Base-by-base conservation (phyloP, 1,140 invertebrate genomes). In the Homalodisca vitripennis region DNA sequence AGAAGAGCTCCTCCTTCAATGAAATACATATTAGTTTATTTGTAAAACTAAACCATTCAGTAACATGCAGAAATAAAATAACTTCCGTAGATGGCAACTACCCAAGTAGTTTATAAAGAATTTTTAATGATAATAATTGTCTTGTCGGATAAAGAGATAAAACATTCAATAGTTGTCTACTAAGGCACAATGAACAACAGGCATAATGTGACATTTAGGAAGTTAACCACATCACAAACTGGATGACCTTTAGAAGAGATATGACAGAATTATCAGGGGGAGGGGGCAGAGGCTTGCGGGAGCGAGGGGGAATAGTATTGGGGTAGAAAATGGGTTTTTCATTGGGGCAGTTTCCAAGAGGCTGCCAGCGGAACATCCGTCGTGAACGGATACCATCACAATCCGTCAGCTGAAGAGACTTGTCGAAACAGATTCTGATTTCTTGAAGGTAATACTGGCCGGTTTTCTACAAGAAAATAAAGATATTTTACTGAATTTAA, bases 391-490 rank as follows among this genome's bases (percentile, higher is more conserved):
- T 67, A 2, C 69, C 69, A 48, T 72, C 71, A 65, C 72, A 73
- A 55, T 73, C 67, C 24, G 55, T 57, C 2, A 63, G 17, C 6
- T 66, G 29, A 17, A 73, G 64, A 48, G n/a, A 47, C 34, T 73
- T 73, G 41, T 73, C 69, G 67, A 73, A 73, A 60, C 72, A 73
- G 31, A 73, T 71, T 14, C 72, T 64, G 27, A 73, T 68, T 60
- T 73, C 72, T 17, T 29, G 27, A 13, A 73, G 60, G 17, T 71
- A 64, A 31, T 48, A 48, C 34, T 71, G 66, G 1, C 51, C 41
- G 48, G 70, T 69, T 66, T 71, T 68, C 72, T 73, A 31, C 14
- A 72, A 70, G 27, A 70, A 27, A 66, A n/a, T 60, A 10, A 41
- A 41, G 17, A 41, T 6, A 10, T 41, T 41, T 6, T 41, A 41